Conservation (phyloP, 1,140 invertebrate species). For the Belonocnema kinseyi region DNA sequence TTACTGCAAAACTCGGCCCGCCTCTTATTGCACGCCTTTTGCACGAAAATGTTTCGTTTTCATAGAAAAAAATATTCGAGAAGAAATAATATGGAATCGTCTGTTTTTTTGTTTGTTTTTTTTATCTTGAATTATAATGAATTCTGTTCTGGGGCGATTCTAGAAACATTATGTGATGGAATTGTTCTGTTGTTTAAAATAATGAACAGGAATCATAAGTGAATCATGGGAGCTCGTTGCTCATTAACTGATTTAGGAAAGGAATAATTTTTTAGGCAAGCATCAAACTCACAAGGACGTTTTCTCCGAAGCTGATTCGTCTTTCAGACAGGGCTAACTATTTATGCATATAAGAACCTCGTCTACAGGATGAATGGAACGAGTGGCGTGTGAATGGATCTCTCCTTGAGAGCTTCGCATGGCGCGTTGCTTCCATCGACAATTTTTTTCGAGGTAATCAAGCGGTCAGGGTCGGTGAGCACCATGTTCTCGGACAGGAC, state of each 20-base stretch:
- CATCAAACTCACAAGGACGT: constrained; percentile 3
- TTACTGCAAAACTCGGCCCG: constrained; percentile 65
- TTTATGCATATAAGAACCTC: constrained; percentile 22
- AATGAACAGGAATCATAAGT: neutral
- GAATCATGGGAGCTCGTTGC: constrained; percentile 3
- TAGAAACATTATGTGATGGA: neutral
- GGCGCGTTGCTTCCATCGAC: constrained; percentile 9
- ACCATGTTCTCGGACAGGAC: constrained; percentile 3
- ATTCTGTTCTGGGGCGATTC: too few relatives aligned
- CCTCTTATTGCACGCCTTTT: constrained; percentile 33
- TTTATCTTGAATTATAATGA: too few relatives aligned
- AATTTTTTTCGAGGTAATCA: constrained; percentile 17
- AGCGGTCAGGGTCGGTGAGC: constrained; percentile 23
- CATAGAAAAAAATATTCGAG: too few relatives aligned
- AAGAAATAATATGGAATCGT: too few relatives aligned
- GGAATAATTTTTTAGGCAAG: constrained; percentile 19
- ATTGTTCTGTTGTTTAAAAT: neutral
- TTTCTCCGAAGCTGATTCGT: constrained; percentile 3
- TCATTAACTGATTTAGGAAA: constrained; percentile 23
- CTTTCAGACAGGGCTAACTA: constrained; percentile 26
- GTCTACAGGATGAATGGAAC: constrained; percentile 23
- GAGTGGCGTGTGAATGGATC: constrained; percentile 25
- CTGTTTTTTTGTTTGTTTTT: too few relatives aligned
- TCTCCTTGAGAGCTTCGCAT: constrained; percentile 27
- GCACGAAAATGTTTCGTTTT: constrained; percentile 31